Evolutionary conservation across 1,140 invertebrate species (phyloP), one percentile per base, ranked within the genome.

Genomic region (Drosophila nigrodunni): DNA sequence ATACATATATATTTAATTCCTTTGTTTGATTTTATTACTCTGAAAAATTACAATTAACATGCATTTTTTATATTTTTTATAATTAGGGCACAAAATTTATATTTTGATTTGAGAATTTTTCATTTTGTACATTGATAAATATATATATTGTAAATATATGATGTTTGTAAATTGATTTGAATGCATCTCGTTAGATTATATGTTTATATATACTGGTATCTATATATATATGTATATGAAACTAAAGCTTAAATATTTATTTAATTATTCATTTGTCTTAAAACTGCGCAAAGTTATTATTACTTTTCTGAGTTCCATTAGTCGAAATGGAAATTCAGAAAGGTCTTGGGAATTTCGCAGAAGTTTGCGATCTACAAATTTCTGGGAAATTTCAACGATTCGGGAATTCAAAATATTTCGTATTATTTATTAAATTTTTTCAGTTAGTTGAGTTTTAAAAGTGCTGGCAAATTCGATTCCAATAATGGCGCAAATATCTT

Each of bases 401-500:
- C 10, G 11, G 6, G 8, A 54, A 54, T 18, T 54, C n/a, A 15
- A 13, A 54, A 52, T n/a, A 66, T 18, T 54, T 55, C 81, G 86
- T 86, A 75, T 50, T 65, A 64, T 52, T 74, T 68, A 60, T 50
- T 86, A 57, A 52, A 52, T 60, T 79, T 75, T 62, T 43, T 69
- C 59, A 69, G 73, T 82, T 68, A 76, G 52, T 68, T 71, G 21
- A 35, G 41, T 78, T 58, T 72, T 78, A 43, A 59, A 54, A 77
- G 76, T 87, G 71, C 78, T 78, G 67, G 39, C 44, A 67, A 78
- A 39, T 35, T 58, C 41, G 34, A 73, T 62, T 82, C 83, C 83
- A 70, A 78, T 64, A 82, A 88, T 86, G 83, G 82, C 82, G 74
- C 65, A 70, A 80, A 58, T 77, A 59, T 82, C 73, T 87, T 86